phyloP scores from a whole-genome alignment of 2,797 vertebrate species.

The Oreochromis grahami region DNA sequence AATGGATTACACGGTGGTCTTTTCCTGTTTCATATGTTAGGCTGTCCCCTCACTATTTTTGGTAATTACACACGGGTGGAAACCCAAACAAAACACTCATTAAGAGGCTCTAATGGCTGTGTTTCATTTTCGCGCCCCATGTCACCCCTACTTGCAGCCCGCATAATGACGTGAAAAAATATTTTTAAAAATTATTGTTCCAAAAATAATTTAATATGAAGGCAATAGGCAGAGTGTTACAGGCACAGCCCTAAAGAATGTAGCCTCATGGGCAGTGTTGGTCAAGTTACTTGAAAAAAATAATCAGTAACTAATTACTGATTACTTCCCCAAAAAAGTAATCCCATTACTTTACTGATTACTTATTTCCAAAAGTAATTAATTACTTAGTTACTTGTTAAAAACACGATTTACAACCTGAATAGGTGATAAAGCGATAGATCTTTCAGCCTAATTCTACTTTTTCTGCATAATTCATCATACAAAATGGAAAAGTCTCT shows the following conservation, averaged over 20 bases:
- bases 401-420: too few species aligned
- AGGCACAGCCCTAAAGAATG: background rate
- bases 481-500: too few species aligned
- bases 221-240: background rate
- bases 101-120: background rate
- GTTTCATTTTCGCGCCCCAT: rapidly evolving
- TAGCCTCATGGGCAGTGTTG: background rate
- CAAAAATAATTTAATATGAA: background rate
- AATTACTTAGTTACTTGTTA: too few species aligned
- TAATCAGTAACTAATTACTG: too few species aligned
- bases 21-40: background rate
- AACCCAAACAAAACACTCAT: background rate
- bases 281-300: too few species aligned
- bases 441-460: too few species aligned
- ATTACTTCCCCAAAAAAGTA: too few species aligned
- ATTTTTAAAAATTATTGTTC: background rate
- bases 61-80: background rate
- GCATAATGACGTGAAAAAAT: rapidly evolving
- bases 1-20: rapidly evolving
- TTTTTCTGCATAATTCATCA: too few species aligned
- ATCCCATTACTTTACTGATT: too few species aligned
- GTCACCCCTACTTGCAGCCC: rapidly evolving
- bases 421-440: too few species aligned
- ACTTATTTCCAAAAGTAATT: too few species aligned
- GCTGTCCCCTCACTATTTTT: background rate